A percentile compares a stretch with the other conserved stretches of the same genome.
Conservation (phyloP, 2,113 vertebrate genomes). For the Leucopsar rothschildi region DNA sequence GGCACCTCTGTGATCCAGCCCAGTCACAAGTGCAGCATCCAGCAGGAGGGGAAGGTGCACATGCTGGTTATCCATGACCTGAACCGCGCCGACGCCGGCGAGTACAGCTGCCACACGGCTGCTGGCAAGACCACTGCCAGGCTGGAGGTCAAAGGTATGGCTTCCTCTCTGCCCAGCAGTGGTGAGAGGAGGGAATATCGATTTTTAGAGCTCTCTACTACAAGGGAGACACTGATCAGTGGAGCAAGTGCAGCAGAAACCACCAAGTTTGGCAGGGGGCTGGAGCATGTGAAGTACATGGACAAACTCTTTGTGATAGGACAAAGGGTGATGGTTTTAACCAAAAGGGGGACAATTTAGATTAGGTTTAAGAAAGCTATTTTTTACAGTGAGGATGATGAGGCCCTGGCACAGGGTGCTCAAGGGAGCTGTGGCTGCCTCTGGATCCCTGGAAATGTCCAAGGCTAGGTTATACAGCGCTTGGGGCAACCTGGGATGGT, state of each 20-base stretch:
- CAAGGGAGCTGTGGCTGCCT: not conserved
- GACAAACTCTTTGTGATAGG: not conserved
- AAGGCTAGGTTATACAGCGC: rapidly evolving
- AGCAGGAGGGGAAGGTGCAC: constrained; percentile 69
- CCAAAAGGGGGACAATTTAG: not conserved
- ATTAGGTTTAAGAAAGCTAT: not conserved
- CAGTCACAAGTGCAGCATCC: constrained; percentile 77
- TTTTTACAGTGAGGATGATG: not conserved
- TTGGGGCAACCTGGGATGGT: not conserved
- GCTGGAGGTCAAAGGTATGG: constrained; percentile 83
- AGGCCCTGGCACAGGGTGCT: rapidly evolving
- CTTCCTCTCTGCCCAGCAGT: not conserved
- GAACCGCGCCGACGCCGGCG: constrained; percentile 71
- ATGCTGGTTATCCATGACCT: constrained; percentile 71
- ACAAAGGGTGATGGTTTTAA: not conserved
- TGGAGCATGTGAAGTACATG: rapidly evolving
- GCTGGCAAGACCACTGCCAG: constrained; percentile 73
- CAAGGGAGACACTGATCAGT: not conserved
- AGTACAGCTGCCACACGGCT: constrained; percentile 80
- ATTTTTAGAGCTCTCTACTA: not conserved
- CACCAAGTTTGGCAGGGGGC: not conserved
- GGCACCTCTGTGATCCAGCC: constrained; percentile 60
- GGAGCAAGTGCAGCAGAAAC: not conserved
- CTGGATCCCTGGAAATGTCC: not conserved
- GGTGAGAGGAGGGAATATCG: rapidly evolving